Conservation (phyloP, 2,888 invertebrate species). For the Mycogona germanica region DNA sequence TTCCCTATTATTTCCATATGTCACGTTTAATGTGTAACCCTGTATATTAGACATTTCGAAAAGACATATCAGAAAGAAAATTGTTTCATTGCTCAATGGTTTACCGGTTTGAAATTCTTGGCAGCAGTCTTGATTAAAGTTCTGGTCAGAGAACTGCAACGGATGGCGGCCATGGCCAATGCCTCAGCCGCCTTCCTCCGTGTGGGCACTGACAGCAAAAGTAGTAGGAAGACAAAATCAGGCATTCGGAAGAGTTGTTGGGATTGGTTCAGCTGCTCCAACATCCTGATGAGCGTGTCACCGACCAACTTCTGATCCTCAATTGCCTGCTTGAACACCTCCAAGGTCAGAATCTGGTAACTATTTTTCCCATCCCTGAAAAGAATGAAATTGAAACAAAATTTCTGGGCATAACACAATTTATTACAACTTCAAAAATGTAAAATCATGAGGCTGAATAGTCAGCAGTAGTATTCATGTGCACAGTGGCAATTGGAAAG, state of each 20-base stretch:
- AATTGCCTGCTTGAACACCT: neutral
- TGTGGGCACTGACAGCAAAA: neutral
- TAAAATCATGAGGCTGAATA: too few species aligned
- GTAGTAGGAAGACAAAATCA: neutral
- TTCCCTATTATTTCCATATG: too few species aligned
- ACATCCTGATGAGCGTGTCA: neutral
- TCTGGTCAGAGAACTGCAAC: neutral
- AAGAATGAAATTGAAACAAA: neutral
- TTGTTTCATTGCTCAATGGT: too few species aligned
- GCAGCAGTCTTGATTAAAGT: neutral
- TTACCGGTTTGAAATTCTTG: neutral
- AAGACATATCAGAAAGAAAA: too few species aligned
- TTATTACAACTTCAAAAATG: neutral
- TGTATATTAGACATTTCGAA: too few species aligned
- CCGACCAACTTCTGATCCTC: neutral
- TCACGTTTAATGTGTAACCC: too few species aligned
- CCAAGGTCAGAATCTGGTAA: neutral
- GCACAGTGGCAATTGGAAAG: too few species aligned
- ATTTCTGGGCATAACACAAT: neutral
- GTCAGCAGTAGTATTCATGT: too few species aligned
- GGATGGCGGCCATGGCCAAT: neutral
- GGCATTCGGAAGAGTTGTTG: neutral
- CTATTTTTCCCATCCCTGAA: neutral
- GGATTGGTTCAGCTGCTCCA: neutral
- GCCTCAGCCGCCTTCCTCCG: neutral